Conservation (phyloP, 2,113 vertebrate genomes). For the Poecilia latipinna region DNA sequence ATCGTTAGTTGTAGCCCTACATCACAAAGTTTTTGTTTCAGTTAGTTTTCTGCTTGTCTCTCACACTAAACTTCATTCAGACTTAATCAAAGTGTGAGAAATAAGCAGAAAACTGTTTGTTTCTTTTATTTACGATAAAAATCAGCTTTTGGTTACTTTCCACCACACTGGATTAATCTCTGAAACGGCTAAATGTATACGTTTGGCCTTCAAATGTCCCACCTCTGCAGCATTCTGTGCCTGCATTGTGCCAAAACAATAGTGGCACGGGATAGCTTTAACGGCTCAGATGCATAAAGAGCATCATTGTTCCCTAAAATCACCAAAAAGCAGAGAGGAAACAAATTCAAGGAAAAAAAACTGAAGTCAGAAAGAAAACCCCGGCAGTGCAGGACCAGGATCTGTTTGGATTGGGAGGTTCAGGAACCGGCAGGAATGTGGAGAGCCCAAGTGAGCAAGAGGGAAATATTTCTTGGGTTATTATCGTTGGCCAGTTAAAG, state of each 20-base stretch:
- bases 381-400: slow-evolving; percentile 69
- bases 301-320: slow-evolving; percentile 68
- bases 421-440: slow-evolving; percentile 77
- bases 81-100: not conserved
- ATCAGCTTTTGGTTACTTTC: no score
- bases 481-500: slow-evolving; percentile 82
- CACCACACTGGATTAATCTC: not conserved
- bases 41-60: not conserved
- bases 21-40: not conserved
- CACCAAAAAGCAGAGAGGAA: slow-evolving; percentile 71
- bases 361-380: slow-evolving; percentile 67
- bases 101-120: not conserved
- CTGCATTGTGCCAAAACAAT: slow-evolving; percentile 60
- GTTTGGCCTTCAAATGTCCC: slow-evolving; percentile 23
- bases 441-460: slow-evolving; percentile 75
- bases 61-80: no score
- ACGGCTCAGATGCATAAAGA: slow-evolving; percentile 60
- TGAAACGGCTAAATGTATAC: slow-evolving; percentile 37
- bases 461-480: slow-evolving; percentile 81
- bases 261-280: slow-evolving; percentile 43
- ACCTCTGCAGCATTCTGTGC: slow-evolving; percentile 38
- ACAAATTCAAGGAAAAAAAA: slow-evolving; percentile 68
- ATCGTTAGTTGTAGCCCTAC: no score
- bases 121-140: not conserved
- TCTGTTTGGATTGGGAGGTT: slow-evolving; percentile 81